Evolutionary conservation across 2,888 invertebrate species (phyloP), one percentile per base, ranked within the genome.

Genomic region (Chymomyza fuscimana): DNA sequence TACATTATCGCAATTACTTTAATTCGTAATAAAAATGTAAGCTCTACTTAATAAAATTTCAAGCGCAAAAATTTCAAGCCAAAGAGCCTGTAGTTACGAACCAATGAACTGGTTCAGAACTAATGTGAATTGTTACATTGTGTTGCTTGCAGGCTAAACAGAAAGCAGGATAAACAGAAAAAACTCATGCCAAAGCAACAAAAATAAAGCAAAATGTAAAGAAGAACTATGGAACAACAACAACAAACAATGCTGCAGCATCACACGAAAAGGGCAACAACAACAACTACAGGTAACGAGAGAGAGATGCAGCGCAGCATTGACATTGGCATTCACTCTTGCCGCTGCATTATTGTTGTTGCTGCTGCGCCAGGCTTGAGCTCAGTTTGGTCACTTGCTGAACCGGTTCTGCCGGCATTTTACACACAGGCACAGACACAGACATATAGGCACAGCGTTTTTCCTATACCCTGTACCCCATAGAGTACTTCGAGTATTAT

Each of bases 341-440:
- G 64, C 56, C 65, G 51, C 50, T 66, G 63, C 15, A 52, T 69
- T 46, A 22, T 36, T 73, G 52, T 65, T 68, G 62, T 72, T 81
- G 60, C 61, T 78, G 69, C 60, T 67, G 66, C 59, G 63, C 60
- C 70, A 12, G 40, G 40, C 40, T 46, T 12, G 10, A 36, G 73
- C 69, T 85, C 70, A 71, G 68, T 75, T 73, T 84, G 76, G 76
- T 75, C 81, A 86, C 79, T 86, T 85, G 86, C 76, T 65, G 79
- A 85, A 86, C 86, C 88, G 88, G 86, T 86, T 86, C 69, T 88
- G 87, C 88, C 86, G 86, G 87, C 86, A 88, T 86, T 82, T 86
- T 73, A 63, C 22, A 25, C 56, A 56, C 56, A 69, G 54, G 69
- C 52, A 69, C 58, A 69, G 54, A 70, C 52, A 69, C 58, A 67